Evolutionary conservation across 2,888 invertebrate species (phyloP), one percentile per base, ranked within the genome.

Genomic region (Pyrochroa serraticornis): DNA sequence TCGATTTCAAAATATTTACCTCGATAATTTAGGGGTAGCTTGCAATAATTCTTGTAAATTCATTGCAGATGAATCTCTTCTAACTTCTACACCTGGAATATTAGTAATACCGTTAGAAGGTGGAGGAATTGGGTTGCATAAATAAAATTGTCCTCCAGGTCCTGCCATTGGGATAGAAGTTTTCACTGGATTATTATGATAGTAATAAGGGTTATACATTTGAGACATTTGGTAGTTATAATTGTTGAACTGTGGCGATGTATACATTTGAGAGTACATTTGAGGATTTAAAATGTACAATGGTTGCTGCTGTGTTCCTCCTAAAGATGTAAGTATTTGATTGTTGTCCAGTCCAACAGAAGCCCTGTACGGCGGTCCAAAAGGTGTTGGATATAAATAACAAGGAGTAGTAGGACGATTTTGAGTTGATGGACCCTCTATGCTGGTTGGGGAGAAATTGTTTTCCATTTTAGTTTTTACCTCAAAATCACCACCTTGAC

Each of bases 51-150:
- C 69, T 52, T 76, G 73, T n/a, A 74, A 50, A 66, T 68, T 72
- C 7, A 58, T 54, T 30, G 64, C 56, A 5, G 63, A 62, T 0
- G 64, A 56, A 39, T 43, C 46, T 31, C 71, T 64, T 34, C 76
- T 63, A 6, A 77, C 70, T 64, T 78, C 77, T 7, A 77, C 70
- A n/a, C 75, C 75, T 32, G 73, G 64, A 22, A 75, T 48, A n/a
- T 67, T 67, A 10, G 68, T 71, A 3, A 74, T 59, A 36, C 62
- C 64, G 50, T 69, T 73, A 10, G 48, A 54, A 8, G 71, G 66
- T 5, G 68, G 14, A 6, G 75, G 62, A 50, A 77, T 67, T 9
- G 78, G 78, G 63, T 76, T 76, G 60, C 79, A 79, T 8, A 78
- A 58, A 43, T 75, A 77, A 61, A 71, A 76, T 49, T 78, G 78